phyloP scores from a whole-genome alignment of 2,113 vertebrate species.

The Gorsachius goisagi region DNA sequence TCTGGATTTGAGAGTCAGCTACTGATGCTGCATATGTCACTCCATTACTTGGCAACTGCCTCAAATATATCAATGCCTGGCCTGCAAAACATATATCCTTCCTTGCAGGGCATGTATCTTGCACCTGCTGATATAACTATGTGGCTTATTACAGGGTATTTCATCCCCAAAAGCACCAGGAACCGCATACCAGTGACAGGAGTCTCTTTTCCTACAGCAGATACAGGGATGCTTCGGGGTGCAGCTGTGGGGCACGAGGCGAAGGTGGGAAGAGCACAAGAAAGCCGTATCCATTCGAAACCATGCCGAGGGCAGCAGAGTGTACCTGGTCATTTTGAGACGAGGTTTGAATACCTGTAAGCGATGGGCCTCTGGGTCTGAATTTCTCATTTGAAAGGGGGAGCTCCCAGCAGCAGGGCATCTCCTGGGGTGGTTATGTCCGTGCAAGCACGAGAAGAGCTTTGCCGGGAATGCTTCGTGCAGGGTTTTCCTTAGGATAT shows the following conservation, averaged over 20 bases:
- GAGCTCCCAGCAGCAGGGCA: not conserved
- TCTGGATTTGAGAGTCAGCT: not conserved
- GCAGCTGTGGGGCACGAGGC: not conserved
- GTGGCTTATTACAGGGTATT: not conserved
- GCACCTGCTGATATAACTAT: not conserved
- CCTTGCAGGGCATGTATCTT: not conserved
- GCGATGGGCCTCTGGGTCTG: not conserved
- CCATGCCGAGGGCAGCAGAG: rapidly evolving
- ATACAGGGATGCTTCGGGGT: not conserved
- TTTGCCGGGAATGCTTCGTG: not conserved
- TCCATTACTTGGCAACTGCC: not conserved
- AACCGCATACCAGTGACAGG: not conserved
- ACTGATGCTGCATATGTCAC: not conserved
- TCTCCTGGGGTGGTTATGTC: not conserved
- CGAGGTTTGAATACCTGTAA: not conserved
- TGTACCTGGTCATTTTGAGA: not conserved
- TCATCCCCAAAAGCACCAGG: not conserved
- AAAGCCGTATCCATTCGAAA: rapidly evolving
- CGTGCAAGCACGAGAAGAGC: not conserved
- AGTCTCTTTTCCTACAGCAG: not conserved
- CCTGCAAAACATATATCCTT: not conserved
- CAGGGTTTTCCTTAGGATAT: not conserved
- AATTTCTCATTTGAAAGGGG: not conserved
- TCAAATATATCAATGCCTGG: not conserved
- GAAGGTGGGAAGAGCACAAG: not conserved